Evolutionary conservation across 2,888 invertebrate species (phyloP), one percentile per base, ranked within the genome.

Genomic region (Hecatera dysodea): DNA sequence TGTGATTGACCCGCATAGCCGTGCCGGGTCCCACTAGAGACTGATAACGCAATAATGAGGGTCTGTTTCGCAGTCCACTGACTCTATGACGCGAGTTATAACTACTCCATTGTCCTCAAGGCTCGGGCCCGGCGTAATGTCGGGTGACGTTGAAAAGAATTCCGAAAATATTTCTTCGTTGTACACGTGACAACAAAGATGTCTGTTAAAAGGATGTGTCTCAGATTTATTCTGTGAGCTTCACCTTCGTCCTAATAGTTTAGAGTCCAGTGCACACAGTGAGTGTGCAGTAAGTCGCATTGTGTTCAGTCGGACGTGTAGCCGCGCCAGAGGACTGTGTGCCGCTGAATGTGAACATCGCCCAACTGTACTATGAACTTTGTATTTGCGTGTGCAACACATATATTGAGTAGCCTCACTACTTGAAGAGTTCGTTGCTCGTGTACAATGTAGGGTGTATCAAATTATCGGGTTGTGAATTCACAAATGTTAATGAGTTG

Each of bases 41-140:
- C 85, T 83, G 89, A 89, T 89, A 89, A 86, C 84, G 80, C 68
- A 83, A 80, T 86, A 85, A 82, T 82, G 82, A 81, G 82, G 83
- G 86, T 80, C 80, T 79, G 74, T 81, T 79, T 87, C 70, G 72
- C 79, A 79, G 77, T 79, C 77, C 72, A 87, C 75, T 85, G 81
- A 85, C 48, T 83, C 79, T 79, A 83, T 81, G 79, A 81, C 69
- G 59, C 76, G 82, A 79, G 79, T 78, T 83, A 79, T 79, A 78
- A 81, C 80, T 81, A 73, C 69, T 72, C 72, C 52, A 81, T 82
- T 83, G 79, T 83, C 72, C 65, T 75, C 66, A 64, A 69, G 66
- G 55, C 39, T 69, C 56, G 55, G 71, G 67, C 67, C 68, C 52
- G 60, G 52, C 66, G 66, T 83, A 66, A 72, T 60, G 67, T 72